Evolutionary conservation across 2,797 vertebrate genomes (phyloP), one percentile per base, ranked within the genome.

Genomic region (Microctenopoma stevenorrisi): DNA sequence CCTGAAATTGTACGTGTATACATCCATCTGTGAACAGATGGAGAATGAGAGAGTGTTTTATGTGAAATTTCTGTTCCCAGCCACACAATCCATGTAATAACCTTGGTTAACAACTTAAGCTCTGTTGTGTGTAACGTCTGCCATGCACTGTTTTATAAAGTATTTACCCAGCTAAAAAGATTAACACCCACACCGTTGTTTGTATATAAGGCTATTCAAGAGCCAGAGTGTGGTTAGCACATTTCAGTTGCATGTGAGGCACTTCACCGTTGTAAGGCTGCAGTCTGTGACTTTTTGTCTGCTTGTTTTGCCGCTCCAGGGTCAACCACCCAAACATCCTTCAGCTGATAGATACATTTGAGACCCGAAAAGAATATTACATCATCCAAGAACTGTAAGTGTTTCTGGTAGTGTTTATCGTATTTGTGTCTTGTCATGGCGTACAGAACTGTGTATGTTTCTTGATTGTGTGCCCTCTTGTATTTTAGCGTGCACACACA

Each of bases 361-460:
- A 96, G 90, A 96, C 95, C 12, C 88, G 94, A 65, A 96, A 95
- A 84, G 95, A 96, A 89, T 96, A 95, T 80, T 94, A 94, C 86
- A 95, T 96, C 83, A 93, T 96, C 88, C 95, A 96, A 87, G 95
- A 96, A 81, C 92, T 96, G 95, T 96, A 87, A 95, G 95, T 93
- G 22, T 79, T 77, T 60, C n/a, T 67, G 73, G 64, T 28, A 14
- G 22, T 26, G 4, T 60, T 84, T 79, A 33, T 64, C 46, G 47
- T 79, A 59, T 40, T 67, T 59, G 7, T 73, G 52, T 54, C 9
- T 37, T 43, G 38, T 52, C 38, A 33, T 22, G 25, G 38, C 74
- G 48, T 68, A 18, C 51, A 33, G 57, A 48, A 47, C 43, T 53
- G 50, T 54, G 26, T 12, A 22, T 47, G 26, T 60, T 35, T 71